Base-by-base conservation (phyloP, 2,888 invertebrate genomes). In the Pseudoips prasinana region DNA sequence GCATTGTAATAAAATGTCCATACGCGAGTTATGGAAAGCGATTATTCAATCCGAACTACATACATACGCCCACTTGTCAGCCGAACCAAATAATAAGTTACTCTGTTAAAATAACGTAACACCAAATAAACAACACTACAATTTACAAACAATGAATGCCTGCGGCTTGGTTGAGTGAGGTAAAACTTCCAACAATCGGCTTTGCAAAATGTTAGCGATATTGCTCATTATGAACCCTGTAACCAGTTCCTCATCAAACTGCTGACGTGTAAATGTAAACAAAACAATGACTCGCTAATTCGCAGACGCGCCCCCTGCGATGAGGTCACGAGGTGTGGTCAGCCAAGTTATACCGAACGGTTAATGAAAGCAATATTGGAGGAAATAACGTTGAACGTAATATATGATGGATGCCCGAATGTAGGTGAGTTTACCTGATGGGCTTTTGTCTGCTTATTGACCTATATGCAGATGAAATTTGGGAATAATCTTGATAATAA, bases 221-320 rank as follows among this genome's bases (percentile, higher is more conserved):
- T 50, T 42, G 43, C 63, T 62, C 57, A 62, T 67, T 62, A 61
- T 55, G 55, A 64, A 66, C 66, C 67, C 51, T 54, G 56, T 64
- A 66, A 65, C 66, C 67, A 58, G 58, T 56, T 58, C 48, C 44
- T 52, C 43, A 47, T 68, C 65, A 73, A 75, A 73, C 66, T 68
- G 84, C 82, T 83, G 84, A 86, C 82, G 86, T 85, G 84, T 84
- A 85, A 86, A 84, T 84, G 80, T 83, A 84, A 85, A 77, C 82
- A 85, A 83, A 86, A 84, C 83, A 85, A 80, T 87, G 87, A 87
- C 76, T 86, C 61, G 83, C 79, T 82, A 81, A 84, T 85, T 82
- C 67, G 50, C 56, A 39, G 46, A 54, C 51, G 48, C 63, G 56
- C 71, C 56, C 65, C 62, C 64, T 58, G 54, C 35, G 48, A 55